A percentile compares a stretch with the other conserved stretches of the same genome.
Conservation (phyloP, 2,888 invertebrate species). For the Tiphia femorata region DNA sequence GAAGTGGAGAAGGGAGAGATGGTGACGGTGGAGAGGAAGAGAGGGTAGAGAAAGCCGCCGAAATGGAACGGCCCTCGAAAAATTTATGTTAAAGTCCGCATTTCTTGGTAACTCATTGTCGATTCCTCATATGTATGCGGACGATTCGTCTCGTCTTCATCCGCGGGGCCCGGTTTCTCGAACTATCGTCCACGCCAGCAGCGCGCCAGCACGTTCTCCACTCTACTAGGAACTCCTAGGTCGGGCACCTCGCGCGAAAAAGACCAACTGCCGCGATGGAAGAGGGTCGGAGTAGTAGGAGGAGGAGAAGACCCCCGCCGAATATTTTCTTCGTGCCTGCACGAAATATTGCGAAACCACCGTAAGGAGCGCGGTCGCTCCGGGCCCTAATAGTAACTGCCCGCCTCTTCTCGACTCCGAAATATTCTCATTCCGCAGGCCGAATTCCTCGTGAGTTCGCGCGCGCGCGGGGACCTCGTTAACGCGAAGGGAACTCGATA, state of each 20-base stretch:
- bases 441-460: too few species aligned
- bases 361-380: too few species aligned
- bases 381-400: too few species aligned
- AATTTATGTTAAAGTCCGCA: slow-evolving; percentile 60
- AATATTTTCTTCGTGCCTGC: too few species aligned
- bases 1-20: too few species aligned
- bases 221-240: not conserved
- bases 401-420: too few species aligned
- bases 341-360: too few species aligned
- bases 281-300: too few species aligned
- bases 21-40: slow-evolving; percentile 23
- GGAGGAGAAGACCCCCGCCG: too few species aligned
- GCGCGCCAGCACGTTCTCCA: not conserved
- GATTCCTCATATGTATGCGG: slow-evolving; percentile 60
- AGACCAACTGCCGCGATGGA: not conserved
- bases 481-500: too few species aligned
- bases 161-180: slow-evolving; percentile 36
- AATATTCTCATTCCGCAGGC: too few species aligned
- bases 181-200: slow-evolving; percentile 12
- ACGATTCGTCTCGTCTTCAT: slow-evolving; percentile 42
- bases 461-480: too few species aligned
- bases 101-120: slow-evolving; percentile 63
- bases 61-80: slow-evolving; percentile 43
- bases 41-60: slow-evolving; percentile 35
- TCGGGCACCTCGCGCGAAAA: not conserved